Base-by-base conservation (phyloP, 1,140 invertebrate genomes). In the Cardiocondyla obscurior region DNA sequence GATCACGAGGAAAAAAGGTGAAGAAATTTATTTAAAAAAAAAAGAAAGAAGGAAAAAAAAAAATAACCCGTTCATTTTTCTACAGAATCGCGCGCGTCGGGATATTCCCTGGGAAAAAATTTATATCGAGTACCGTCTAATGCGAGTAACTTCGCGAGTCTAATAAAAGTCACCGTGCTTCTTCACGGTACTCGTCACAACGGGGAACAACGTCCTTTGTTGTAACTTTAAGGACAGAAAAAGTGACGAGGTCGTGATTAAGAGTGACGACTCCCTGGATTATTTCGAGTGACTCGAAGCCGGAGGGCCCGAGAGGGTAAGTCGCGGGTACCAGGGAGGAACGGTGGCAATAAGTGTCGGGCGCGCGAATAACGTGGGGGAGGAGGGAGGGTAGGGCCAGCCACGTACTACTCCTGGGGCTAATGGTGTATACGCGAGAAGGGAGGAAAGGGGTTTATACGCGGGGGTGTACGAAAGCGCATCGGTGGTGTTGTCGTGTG, bases 321-420 rank as follows among this genome's bases (percentile, higher is more conserved):
- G 57, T 60, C n/a, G 57, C 16, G 30, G 16, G 5, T 30, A 33
- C 55, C 7, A 19, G 22, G 12, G 10, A 51, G 65, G 44, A 42
- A 22, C 33, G 42, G 25, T 14, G 70, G 70, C 53, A 64, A 53
- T 62, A 73, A 74, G 81, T 81, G 49, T 81, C 16, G 62, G 64
- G 51, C 25, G 76, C 49, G 65, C 51, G 65, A 81, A 33, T 70
- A 57, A 58, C 49, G 39, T 36, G 10, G 36, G 3, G 33, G 30
- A 30, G 14, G n/a, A 22, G 58, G 42, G 12, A 10, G 42, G 44
- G 30, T 10, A 33, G 55, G 14, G 28, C 30, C 25, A 57, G 51
- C 62, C 39, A 57, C 64, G 53, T 42, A 39, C 22, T 25, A 22
- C 14, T 76, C 36, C 57, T 60, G 70, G 81, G 55, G 82, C 53